Evolutionary conservation across 2,797 vertebrate genomes (phyloP), one percentile per base, ranked within the genome.

Genomic region (Leptatherina wallacei): DNA sequence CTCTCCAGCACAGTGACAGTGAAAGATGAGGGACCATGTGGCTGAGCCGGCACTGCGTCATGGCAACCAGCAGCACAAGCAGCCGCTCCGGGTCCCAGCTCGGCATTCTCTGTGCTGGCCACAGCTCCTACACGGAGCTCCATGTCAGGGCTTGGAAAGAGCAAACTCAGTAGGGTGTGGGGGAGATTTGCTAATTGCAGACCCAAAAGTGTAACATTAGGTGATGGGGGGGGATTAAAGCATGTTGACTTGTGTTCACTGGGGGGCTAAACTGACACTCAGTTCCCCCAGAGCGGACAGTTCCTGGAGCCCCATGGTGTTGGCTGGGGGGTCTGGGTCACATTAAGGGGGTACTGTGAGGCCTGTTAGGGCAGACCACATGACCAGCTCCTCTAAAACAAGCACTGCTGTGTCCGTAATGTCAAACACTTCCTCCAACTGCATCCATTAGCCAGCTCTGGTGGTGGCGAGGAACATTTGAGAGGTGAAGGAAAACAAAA

Each of bases 171-270:
- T 32, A 49, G 77, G 85, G 75, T 24, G 70, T 68, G 73, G 75
- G 81, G 83, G 59, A 56, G 73, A 71, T 61, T 77, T 82, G 87
- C 91, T 93, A 92, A 95, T 93, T 92, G 86, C 83, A 83, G 88
- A 87, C 78, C 86, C 76, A 63, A 86, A 89, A 92, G 90, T 94
- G 93, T 93, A 94, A 94, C 91, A 86, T 91, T 91, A 93, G 91
- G 91, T 92, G 92, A 90, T 82, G 77, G 85, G 88, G 89, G 91
- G 89, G 91, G 82, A 90, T 90, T 92, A 91, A 87, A 92, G 90
- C 88, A 90, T 93, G 93, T 93, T 93, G 90, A 93, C 91, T 91
- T 89, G 89, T 89, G 91, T 85, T 92, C 92, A 92, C 91, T 74
- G 42, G 90, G 90, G 90, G 86, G 81, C 83, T 89, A 88, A 92